Percentiles rank a stretch among this genome's conserved stretches.
Conservation (phyloP, 1,140 invertebrate genomes). For the Luehdorfia chinensis region DNA sequence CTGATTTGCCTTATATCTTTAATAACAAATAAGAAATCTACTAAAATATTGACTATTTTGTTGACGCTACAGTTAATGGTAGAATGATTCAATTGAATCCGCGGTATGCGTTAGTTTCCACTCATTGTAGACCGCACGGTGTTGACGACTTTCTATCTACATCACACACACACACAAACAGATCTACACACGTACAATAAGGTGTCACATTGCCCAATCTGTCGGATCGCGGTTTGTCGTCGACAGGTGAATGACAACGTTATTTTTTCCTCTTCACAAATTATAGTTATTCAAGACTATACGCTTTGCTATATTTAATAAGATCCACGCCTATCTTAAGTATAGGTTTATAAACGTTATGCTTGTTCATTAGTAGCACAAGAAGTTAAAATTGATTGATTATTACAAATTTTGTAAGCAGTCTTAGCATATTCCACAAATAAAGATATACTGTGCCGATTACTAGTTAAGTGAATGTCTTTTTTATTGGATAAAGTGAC, state of each 20-base stretch:
- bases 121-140: constrained; percentile 46
- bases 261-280: constrained; percentile 1
- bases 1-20: background rate
- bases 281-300: background rate
- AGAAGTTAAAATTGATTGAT: constrained; percentile 14
- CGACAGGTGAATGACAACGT: constrained; percentile 27
- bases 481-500: too few species aligned
- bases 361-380: constrained; percentile 8
- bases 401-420: constrained; percentile 11
- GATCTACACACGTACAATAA: constrained; percentile 24
- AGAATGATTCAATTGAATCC: constrained; percentile 67
- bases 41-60: constrained; percentile 36
- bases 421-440: constrained; percentile 3
- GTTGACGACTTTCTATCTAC: constrained; percentile 56
- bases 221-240: constrained; percentile 29
- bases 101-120: constrained; percentile 59
- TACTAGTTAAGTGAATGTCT: too few species aligned
- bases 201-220: constrained; percentile 55
- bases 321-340: background rate
- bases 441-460: too few species aligned
- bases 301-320: constrained; percentile 1
- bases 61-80: constrained; percentile 50
- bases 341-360: background rate
- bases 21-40: too few species aligned
- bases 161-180: constrained; percentile 21